Conservation (phyloP, 53 echinoderm and acorn worm species). For the Holothuria leucospilota region DNA sequence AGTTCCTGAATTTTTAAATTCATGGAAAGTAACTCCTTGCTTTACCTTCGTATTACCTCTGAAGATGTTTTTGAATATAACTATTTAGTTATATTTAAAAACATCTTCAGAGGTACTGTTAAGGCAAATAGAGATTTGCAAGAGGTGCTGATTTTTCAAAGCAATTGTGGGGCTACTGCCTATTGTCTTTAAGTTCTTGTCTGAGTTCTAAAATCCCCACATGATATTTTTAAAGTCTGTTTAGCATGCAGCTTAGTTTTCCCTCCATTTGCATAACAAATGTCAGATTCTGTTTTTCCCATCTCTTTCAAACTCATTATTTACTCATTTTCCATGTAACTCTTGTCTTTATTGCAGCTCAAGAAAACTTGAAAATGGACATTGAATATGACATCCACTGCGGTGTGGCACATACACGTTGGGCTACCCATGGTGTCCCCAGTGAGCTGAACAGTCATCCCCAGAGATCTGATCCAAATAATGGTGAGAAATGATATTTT, state of each 20-base stretch:
- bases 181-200: no score
- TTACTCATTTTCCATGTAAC: background rate
- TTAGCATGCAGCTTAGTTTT: background rate
- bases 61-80: no score
- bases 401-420: slow-evolving; percentile 96
- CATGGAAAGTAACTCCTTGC: no score
- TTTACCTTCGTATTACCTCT: no score
- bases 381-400: slow-evolving; percentile 89
- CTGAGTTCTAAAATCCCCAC: no score
- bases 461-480: slow-evolving; percentile 85
- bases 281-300: background rate
- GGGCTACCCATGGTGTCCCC: slow-evolving; percentile 97
- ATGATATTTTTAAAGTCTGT: no score
- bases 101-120: no score
- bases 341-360: slow-evolving; percentile 58
- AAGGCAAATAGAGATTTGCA: no score
- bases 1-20: no score
- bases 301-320: background rate
- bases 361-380: slow-evolving; percentile 77
- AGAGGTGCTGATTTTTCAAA: no score
- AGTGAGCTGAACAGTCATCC: slow-evolving; percentile 93
- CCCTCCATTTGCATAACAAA: background rate
- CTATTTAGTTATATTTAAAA: no score
- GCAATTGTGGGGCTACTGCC: no score
- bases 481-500: slow-evolving; percentile 66